These are phyloP conservation scores for Andrena minutula DNA, from an alignment of 2,888 invertebrate species.

Conservation along the genomic window DNA sequence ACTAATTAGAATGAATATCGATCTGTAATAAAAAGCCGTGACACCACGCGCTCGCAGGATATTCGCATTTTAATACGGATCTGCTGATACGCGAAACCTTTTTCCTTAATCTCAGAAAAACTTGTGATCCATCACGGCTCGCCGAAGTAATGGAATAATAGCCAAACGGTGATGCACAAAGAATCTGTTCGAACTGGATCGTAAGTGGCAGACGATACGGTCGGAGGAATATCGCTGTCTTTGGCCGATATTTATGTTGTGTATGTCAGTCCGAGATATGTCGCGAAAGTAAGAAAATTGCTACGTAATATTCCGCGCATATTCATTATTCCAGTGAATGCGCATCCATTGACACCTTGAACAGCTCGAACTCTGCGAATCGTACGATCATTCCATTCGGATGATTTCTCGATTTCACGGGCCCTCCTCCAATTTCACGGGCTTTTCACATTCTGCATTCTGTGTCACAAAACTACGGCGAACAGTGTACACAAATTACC, in stretches of 20 bases:
- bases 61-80: slow-evolving; percentile 35
- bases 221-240: slow-evolving; percentile 27
- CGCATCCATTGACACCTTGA: slow-evolving; percentile 44
- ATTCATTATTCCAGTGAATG: slow-evolving; percentile 40
- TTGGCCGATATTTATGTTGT: slow-evolving; percentile 53
- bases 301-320: slow-evolving; percentile 60
- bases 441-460: slow-evolving; percentile 42
- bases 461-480: slow-evolving; percentile 51
- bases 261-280: slow-evolving; percentile 51
- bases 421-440: slow-evolving; percentile 38
- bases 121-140: neutral
- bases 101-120: slow-evolving; percentile 15
- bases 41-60: slow-evolving; percentile 12
- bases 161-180: neutral
- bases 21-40: slow-evolving; percentile 35
- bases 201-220: slow-evolving; percentile 13
- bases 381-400: slow-evolving; percentile 24
- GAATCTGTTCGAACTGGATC: slow-evolving; percentile 2
- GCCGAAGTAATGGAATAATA: slow-evolving; percentile 6
- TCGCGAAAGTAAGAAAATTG: slow-evolving; percentile 57
- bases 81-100: slow-evolving; percentile 20
- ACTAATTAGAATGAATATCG: slow-evolving; percentile 22
- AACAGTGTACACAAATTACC: slow-evolving; percentile 64
- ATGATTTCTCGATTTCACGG: slow-evolving; percentile 39
- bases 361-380: slow-evolving; percentile 13